phyloP scores from a whole-genome alignment of 1,140 invertebrate genomes.

The Hirudo medicinalis region DNA sequence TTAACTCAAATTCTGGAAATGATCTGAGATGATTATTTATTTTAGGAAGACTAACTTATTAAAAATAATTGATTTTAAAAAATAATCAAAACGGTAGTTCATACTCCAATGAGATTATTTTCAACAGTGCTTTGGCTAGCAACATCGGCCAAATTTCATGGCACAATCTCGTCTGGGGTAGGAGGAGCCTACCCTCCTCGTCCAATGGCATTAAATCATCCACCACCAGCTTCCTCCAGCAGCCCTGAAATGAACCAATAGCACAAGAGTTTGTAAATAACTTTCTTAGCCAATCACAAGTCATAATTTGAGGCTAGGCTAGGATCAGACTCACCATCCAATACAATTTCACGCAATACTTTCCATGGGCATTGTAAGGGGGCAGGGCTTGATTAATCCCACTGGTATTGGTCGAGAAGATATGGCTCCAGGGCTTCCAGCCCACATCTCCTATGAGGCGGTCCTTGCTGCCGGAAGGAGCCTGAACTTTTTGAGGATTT shows the following conservation, averaged over 20 bases:
- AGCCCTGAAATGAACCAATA: constrained; percentile 30
- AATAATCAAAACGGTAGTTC: constrained; percentile 21
- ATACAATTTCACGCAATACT: constrained; percentile 40
- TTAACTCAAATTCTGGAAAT: not conserved
- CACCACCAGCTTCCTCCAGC: constrained; percentile 41
- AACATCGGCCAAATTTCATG: constrained; percentile 42
- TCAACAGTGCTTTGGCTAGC: constrained; percentile 39
- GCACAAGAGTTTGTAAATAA: not conserved
- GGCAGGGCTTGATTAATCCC: constrained; percentile 39
- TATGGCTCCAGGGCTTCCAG: constrained; percentile 42
- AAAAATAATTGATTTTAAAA: not conserved
- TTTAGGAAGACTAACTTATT: not conserved
- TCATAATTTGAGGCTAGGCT: not conserved
- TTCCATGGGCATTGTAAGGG: constrained; percentile 39
- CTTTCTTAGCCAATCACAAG: not conserved
- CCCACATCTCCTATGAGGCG: constrained; percentile 24
- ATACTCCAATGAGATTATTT: constrained; percentile 41
- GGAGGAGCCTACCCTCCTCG: constrained; percentile 34
- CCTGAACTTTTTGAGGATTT: not conserved
- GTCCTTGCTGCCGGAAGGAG: not conserved
- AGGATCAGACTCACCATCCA: constrained; percentile 37
- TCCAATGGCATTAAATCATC: constrained; percentile 41
- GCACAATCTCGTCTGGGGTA: constrained; percentile 32
- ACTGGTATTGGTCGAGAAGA: constrained; percentile 39
- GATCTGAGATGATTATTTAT: not conserved